Percentiles rank a stretch among this genome's conserved stretches.
These are phyloP conservation scores for Megaceryle torquata DNA, from an alignment of 2,113 vertebrate genomes.

Conservation along the genomic window DNA sequence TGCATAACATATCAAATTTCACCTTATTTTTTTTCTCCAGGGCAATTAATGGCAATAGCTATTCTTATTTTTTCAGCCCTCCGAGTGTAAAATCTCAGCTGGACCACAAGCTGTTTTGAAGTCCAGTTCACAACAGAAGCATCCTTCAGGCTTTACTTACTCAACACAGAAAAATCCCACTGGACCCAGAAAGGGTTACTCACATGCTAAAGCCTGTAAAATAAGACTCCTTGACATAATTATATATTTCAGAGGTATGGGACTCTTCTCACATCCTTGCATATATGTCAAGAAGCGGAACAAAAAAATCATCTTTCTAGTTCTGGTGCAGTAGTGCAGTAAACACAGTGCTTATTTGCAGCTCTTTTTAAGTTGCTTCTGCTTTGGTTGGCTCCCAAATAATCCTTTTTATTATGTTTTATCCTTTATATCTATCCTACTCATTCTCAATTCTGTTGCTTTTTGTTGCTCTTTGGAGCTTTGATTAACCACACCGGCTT, in stretches of 20 bases:
- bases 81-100: neutral
- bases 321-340: neutral
- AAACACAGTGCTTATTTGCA: neutral
- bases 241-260: neutral
- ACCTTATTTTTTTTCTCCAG: neutral
- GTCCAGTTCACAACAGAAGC: neutral
- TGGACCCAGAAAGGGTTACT: neutral
- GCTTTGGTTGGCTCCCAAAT: neutral
- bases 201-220: neutral
- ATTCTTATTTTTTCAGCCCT: neutral
- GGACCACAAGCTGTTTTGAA: neutral
- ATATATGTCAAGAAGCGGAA: neutral
- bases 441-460: neutral
- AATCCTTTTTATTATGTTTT: slow-evolving; percentile 58
- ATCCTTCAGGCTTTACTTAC: neutral
- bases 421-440: slow-evolving; percentile 17
- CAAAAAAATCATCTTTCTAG: neutral
- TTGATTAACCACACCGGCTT: slow-evolving; percentile 44
- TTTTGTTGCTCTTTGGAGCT: slow-evolving; percentile 57
- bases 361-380: slow-evolving; percentile 16
- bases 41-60: neutral
- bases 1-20: neutral
- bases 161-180: neutral
- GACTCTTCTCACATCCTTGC: neutral
- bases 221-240: neutral